Percentiles rank a stretch among this genome's conserved stretches.
These are phyloP conservation scores for Sebastes cheni DNA, from an alignment of 2,797 vertebrate species.

Conservation along the genomic window DNA sequence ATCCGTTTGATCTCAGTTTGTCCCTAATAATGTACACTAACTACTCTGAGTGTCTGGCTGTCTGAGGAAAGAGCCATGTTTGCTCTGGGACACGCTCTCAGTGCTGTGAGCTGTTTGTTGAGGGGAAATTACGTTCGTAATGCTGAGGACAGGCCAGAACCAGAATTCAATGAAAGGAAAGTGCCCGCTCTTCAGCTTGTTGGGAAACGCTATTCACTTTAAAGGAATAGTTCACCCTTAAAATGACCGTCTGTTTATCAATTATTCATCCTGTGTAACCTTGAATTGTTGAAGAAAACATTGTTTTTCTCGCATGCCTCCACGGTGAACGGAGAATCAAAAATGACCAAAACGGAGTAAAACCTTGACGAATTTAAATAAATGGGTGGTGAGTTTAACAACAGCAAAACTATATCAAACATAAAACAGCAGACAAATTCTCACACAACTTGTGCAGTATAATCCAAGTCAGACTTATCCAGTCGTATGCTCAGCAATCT, in stretches of 20 bases:
- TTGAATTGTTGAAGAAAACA: background rate
- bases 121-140: constrained; percentile 36
- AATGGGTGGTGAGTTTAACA: background rate
- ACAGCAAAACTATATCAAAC: background rate
- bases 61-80: constrained; percentile 51
- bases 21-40: constrained; percentile 35
- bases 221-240: background rate
- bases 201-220: constrained; percentile 3
- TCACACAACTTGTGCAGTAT: background rate
- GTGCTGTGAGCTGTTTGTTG: constrained; percentile 45
- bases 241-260: background rate
- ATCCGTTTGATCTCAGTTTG: constrained; percentile 19
- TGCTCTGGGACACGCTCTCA: constrained; percentile 38
- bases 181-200: constrained; percentile 11
- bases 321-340: background rate
- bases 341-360: background rate
- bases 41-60: constrained; percentile 28
- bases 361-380: background rate
- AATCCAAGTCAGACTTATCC: background rate
- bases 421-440: background rate
- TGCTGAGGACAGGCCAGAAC: constrained; percentile 29
- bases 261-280: background rate
- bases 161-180: constrained; percentile 46
- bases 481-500: background rate
- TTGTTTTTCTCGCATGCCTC: background rate